These are phyloP conservation scores for Panorpa germanica DNA, from an alignment of 2,888 invertebrate genomes.

Conservation along the genomic window DNA sequence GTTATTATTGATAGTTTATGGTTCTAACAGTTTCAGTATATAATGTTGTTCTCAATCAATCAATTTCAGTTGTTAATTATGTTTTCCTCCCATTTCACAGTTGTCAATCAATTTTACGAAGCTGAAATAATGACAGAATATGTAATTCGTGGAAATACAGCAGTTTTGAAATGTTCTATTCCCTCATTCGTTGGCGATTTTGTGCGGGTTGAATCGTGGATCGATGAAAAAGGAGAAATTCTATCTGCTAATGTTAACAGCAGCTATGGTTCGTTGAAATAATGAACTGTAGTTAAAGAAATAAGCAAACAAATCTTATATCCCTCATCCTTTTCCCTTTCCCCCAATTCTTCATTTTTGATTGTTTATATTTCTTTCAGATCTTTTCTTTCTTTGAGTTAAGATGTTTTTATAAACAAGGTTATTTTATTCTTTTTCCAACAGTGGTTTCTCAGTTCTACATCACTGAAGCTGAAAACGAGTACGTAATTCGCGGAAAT, in stretches of 20 bases:
- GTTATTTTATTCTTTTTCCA: slow-evolving; percentile 17
- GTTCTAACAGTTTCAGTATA: too few relatives aligned
- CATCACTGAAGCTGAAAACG: slow-evolving; percentile 82
- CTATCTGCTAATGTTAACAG: slow-evolving; percentile 28
- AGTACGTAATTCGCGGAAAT: slow-evolving; percentile 84
- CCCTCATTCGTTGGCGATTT: slow-evolving; percentile 58
- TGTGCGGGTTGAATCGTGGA: slow-evolving; percentile 50
- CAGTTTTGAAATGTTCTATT: slow-evolving; percentile 51
- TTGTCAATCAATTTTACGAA: slow-evolving; percentile 51
- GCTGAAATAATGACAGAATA: slow-evolving; percentile 55
- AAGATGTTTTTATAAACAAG: slow-evolving; percentile 5
- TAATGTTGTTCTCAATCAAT: too few relatives aligned
- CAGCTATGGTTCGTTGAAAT: slow-evolving; percentile 23
- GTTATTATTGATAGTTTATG: too few relatives aligned
- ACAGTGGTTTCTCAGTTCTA: slow-evolving; percentile 78
- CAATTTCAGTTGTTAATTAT: slow-evolving; percentile 7
- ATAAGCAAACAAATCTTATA: too few relatives aligned
- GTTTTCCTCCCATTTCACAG: slow-evolving; percentile 24
- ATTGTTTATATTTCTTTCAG: neutral
- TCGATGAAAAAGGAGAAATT: slow-evolving; percentile 39
- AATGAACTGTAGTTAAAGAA: too few relatives aligned
- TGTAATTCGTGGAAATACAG: slow-evolving; percentile 53
- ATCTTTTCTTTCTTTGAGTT: slow-evolving; percentile 5
- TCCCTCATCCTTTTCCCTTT: slow-evolving; percentile 7
- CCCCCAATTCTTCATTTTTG: slow-evolving; percentile 4